phyloP scores from a whole-genome alignment of 2,888 invertebrate genomes.

The Andrena praecox region DNA sequence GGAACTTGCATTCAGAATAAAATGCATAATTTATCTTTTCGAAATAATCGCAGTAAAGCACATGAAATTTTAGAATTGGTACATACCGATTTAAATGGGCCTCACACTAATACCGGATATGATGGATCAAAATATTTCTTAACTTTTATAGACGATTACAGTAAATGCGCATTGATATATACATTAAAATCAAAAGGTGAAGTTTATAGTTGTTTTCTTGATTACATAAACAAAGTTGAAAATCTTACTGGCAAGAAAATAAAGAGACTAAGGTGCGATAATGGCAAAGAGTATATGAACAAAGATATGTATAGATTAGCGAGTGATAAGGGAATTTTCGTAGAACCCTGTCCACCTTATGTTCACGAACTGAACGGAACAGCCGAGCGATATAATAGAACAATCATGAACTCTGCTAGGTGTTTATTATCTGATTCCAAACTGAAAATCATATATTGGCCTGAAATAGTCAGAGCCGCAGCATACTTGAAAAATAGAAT shows the following conservation, averaged over 20 bases:
- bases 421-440: not conserved
- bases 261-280: slow-evolving; percentile 17
- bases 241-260: slow-evolving; percentile 18
- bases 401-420: slow-evolving; percentile 14
- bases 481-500: slow-evolving; percentile 31
- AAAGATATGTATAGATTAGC: not conserved
- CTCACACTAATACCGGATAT: not conserved
- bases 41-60: slow-evolving; percentile 50
- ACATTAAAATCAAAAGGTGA: slow-evolving; percentile 13
- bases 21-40: slow-evolving; percentile 60
- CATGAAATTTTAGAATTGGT: slow-evolving; percentile 30
- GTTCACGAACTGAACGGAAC: slow-evolving; percentile 5
- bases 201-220: not conserved
- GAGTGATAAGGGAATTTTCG: not conserved
- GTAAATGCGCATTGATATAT: slow-evolving; percentile 19
- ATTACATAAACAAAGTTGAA: slow-evolving; percentile 13
- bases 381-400: slow-evolving; percentile 17
- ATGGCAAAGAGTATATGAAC: slow-evolving; percentile 30
- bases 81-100: slow-evolving; percentile 25
- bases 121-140: slow-evolving; percentile 32
- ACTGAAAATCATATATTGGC: slow-evolving; percentile 10
- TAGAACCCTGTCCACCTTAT: slow-evolving; percentile 8
- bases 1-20: slow-evolving; percentile 49
- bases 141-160: slow-evolving; percentile 31
- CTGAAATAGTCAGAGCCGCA: slow-evolving; percentile 38